Conservation (phyloP, 2,888 invertebrate genomes). For the Tetragonisca angustula region DNA sequence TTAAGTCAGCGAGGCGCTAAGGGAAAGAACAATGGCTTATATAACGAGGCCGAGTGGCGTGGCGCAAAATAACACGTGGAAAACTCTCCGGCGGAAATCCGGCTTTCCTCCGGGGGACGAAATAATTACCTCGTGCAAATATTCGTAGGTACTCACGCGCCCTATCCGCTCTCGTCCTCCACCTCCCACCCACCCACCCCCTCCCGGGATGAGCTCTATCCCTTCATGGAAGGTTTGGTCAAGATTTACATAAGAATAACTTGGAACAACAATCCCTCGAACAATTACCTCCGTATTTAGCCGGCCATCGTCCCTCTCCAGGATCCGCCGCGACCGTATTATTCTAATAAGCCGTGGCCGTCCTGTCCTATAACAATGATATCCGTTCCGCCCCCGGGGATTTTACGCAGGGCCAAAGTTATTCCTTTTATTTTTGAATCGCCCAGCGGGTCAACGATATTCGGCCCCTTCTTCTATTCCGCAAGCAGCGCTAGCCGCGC, state of each 20-base stretch:
- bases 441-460: conserved; percentile 30
- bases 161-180: conserved; percentile 27
- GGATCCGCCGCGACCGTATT: conserved; percentile 73
- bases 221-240: conserved; percentile 72
- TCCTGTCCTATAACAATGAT: conserved; percentile 70
- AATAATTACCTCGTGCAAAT: conserved; percentile 82
- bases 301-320: conserved; percentile 67
- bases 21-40: conserved; percentile 76
- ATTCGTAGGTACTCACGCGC: conserved; percentile 73
- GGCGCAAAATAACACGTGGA: conserved; percentile 75
- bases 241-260: conserved; percentile 83
- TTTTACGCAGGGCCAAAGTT: conserved; percentile 49
- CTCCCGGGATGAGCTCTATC: conserved; percentile 9
- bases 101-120: conserved; percentile 74
- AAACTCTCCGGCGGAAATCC: conserved; percentile 74
- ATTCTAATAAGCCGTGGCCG: conserved; percentile 76
- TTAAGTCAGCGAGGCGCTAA: conserved; percentile 64
- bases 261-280: conserved; percentile 81
- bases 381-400: conserved; percentile 44
- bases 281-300: conserved; percentile 80
- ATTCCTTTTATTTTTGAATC: conserved; percentile 63
- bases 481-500: neutral
- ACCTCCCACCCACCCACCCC: neutral
- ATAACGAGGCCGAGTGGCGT: conserved; percentile 68
- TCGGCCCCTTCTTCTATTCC: neutral